These are phyloP conservation scores for Pseudomyrmex concolor DNA, from an alignment of 1,140 invertebrate genomes.

Conservation along the genomic window DNA sequence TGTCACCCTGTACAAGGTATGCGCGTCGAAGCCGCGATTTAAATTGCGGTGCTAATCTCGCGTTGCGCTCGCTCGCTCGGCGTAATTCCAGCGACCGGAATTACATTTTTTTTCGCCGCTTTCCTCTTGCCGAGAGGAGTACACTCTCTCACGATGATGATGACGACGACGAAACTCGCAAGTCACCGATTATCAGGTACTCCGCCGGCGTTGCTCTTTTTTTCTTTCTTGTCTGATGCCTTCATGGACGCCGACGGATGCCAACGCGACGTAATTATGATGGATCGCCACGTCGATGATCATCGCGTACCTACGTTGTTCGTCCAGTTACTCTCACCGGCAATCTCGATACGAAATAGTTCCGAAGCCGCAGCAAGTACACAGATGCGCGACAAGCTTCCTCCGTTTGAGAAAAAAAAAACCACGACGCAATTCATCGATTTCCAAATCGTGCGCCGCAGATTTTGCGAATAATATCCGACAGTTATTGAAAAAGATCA, in stretches of 20 bases:
- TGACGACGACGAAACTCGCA: constrained; percentile 4
- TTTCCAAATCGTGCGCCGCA: too few relatives aligned
- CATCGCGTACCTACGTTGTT: constrained; percentile 5
- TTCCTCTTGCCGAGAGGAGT: background rate
- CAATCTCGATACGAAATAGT: constrained; percentile 11
- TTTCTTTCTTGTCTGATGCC: background rate
- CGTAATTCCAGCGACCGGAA: constrained; percentile 40
- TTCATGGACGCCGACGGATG: background rate
- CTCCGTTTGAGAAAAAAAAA: too few relatives aligned
- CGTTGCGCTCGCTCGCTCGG: constrained; percentile 15
- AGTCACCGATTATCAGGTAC: constrained; percentile 42
- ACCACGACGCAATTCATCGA: too few relatives aligned
- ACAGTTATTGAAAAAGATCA: too few relatives aligned
- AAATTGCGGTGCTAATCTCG: constrained; percentile 69
- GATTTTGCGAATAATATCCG: too few relatives aligned
- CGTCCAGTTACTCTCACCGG: constrained; percentile 2
- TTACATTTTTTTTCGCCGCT: constrained; percentile 20
- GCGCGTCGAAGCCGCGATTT: constrained; percentile 42
- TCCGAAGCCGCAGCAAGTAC: background rate
- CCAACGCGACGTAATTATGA: constrained; percentile 27
- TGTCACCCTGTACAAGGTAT: constrained; percentile 14
- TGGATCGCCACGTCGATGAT: constrained; percentile 18
- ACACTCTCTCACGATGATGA: constrained; percentile 21
- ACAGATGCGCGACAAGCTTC: background rate
- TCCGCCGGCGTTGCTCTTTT: background rate